Evolutionary conservation across 2,113 vertebrate species (phyloP).

Genomic region (Gambusia affinis): DNA sequence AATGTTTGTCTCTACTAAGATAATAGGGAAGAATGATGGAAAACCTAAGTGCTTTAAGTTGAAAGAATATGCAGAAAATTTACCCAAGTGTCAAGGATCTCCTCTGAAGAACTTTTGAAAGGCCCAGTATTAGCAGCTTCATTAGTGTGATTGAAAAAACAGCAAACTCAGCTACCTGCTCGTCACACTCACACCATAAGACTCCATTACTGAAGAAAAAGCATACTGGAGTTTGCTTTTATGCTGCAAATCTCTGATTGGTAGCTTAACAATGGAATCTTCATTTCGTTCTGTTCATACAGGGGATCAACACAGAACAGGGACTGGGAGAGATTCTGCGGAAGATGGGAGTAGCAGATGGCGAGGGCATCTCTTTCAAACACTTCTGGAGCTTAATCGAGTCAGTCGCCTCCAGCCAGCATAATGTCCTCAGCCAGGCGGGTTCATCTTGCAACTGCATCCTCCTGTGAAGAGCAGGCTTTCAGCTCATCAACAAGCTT

Average conservation of each 20-base stretch:
- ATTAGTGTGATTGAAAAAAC: background rate
- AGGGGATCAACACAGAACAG: conserved; percentile 67
- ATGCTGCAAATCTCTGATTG: background rate
- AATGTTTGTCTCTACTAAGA: background rate
- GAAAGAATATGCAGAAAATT: background rate
- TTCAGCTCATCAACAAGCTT: background rate
- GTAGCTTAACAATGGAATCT: background rate
- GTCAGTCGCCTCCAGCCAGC: conserved; percentile 66
- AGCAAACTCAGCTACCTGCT: background rate
- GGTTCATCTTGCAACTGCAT: conserved; percentile 74
- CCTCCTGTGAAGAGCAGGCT: conserved; percentile 62
- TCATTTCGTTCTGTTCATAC: background rate
- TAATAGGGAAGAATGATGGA: background rate
- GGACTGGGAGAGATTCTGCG: conserved; percentile 69
- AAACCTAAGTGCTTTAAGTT: background rate
- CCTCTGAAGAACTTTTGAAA: background rate
- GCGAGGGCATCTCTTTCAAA: conserved; percentile 78
- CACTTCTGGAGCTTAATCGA: conserved; percentile 81
- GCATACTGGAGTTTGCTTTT: background rate
- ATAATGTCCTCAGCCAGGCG: conserved; percentile 51
- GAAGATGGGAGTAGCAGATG: conserved; percentile 77
- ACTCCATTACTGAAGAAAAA: too few species aligned
- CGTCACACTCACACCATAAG: too few species aligned
- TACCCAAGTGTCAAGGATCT: background rate
- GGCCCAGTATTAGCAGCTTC: background rate